A percentile compares a stretch with the other conserved stretches of the same genome.
phyloP scores from a whole-genome alignment of 2,797 vertebrate genomes.

The Chaenodraco wilsoni region DNA sequence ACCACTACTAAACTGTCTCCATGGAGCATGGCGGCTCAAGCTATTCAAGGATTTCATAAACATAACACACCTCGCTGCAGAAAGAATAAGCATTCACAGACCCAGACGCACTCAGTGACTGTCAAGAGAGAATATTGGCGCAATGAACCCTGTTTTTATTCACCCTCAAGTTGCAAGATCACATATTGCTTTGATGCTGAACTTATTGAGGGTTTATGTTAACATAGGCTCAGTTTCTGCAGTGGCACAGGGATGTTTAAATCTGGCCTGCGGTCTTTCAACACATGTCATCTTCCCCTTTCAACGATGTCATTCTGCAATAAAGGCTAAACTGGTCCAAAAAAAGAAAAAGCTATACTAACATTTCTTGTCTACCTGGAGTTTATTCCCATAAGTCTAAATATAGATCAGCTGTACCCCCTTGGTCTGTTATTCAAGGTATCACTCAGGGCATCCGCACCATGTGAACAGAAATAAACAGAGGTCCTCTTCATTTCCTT shows the following conservation, averaged over 20 bases:
- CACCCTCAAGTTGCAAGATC: constrained; percentile 11
- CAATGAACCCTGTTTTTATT: constrained; percentile 36
- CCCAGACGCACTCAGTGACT: constrained; percentile 9
- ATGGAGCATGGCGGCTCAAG: constrained; percentile 43
- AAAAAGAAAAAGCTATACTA: constrained; percentile 11
- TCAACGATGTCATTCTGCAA: no score
- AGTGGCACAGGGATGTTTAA: no score
- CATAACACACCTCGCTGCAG: constrained; percentile 75
- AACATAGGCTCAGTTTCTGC: background rate
- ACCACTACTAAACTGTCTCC: constrained; percentile 36
- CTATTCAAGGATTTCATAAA: constrained; percentile 72
- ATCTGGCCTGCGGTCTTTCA: no score
- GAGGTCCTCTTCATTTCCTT: constrained; percentile 59
- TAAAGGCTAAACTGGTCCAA: no score
- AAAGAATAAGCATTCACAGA: constrained; percentile 74
- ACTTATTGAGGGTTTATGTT: constrained; percentile 11
- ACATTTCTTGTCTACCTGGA: constrained; percentile 21
- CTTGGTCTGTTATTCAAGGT: constrained; percentile 41
- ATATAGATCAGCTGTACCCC: constrained; percentile 32
- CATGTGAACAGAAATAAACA: constrained; percentile 65
- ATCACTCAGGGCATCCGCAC: constrained; percentile 33
- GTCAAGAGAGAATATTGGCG: constrained; percentile 21
- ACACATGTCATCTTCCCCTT: no score
- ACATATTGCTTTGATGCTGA: background rate
- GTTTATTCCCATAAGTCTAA: constrained; percentile 37